A percentile compares a stretch with the other conserved stretches of the same genome.
Evolutionary conservation across 2,113 vertebrate genomes (phyloP).

Genomic region (Cyrtonyx montezumae): DNA sequence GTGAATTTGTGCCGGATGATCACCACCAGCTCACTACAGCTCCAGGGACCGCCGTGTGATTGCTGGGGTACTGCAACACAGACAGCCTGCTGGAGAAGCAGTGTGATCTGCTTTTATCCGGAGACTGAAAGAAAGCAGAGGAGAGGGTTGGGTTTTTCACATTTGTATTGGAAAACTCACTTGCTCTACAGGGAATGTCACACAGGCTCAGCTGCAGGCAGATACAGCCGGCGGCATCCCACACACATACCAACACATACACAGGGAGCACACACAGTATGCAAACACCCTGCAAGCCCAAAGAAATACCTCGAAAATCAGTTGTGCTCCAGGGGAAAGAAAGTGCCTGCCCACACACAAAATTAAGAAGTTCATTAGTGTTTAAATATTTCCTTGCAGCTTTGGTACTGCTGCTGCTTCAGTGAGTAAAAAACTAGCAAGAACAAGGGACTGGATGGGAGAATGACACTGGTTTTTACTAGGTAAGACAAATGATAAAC

Average conservation of each 20-base stretch:
- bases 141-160: neutral
- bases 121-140: neutral
- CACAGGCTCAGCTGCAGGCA: conserved; percentile 31
- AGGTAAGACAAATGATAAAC: no score
- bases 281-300: conserved; percentile 53
- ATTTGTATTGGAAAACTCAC: neutral
- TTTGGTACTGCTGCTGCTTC: neutral
- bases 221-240: conserved; percentile 33
- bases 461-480: neutral
- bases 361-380: conserved; percentile 58
- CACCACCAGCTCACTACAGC: neutral
- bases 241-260: conserved; percentile 54
- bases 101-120: neutral
- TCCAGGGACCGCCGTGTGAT: neutral
- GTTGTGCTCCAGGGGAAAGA: conserved; percentile 28
- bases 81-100: neutral
- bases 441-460: neutral
- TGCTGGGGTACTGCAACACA: neutral
- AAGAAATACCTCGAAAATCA: conserved; percentile 36
- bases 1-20: neutral
- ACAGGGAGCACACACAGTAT: neutral
- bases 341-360: conserved; percentile 35
- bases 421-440: neutral
- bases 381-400: conserved; percentile 35
- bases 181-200: neutral